Evolutionary conservation across 1,140 invertebrate genomes (phyloP), one percentile per base, ranked within the genome.

Genomic region (Achroia grisella): DNA sequence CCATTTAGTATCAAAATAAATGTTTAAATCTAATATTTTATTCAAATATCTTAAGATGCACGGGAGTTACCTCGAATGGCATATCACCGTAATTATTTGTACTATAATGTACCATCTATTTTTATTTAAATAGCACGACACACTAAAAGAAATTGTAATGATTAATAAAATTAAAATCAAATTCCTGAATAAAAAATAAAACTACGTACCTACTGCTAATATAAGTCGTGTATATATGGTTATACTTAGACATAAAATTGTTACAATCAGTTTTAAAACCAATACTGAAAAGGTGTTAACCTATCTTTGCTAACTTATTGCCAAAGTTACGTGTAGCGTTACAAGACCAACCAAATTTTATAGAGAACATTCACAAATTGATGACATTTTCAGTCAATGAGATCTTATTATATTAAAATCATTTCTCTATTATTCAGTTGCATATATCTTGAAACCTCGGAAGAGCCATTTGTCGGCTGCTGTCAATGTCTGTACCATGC

Each of bases 401-500:
- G 17, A 23, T 23, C 17, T 62, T 17, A 14, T 23, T 15, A 44
- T 12, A 23, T 23, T 23, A 6, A 3, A 23, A 23, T 23, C 17
- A 23, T 23, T 23, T 23, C 17, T 6, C 17, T 6, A 23, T 23
- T 23, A 23, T 23, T 23, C 17, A 2, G 17, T 23, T 23, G 2
- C 6, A 23, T 23, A 6, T 6, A 23, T 23, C 17, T 23, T 23
- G 6, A 23, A 23, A 23, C 17, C 17, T 23, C 17, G 17, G 6
- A 3, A 6, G 17, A 23, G 17, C 17, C 17, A 23, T 10, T 0
- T 6, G 10, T 1, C 12, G 35, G 11, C 50, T 56, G 43, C 34
- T 61, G 72, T 86, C 80, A 87, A 77, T 87, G 83, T 55, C 84
- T 69, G 61, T 87, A 86, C 80, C 84, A 87, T 9, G 84, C 68